Conservation (phyloP, 2,113 vertebrate species). For the Leptosomus discolor region DNA sequence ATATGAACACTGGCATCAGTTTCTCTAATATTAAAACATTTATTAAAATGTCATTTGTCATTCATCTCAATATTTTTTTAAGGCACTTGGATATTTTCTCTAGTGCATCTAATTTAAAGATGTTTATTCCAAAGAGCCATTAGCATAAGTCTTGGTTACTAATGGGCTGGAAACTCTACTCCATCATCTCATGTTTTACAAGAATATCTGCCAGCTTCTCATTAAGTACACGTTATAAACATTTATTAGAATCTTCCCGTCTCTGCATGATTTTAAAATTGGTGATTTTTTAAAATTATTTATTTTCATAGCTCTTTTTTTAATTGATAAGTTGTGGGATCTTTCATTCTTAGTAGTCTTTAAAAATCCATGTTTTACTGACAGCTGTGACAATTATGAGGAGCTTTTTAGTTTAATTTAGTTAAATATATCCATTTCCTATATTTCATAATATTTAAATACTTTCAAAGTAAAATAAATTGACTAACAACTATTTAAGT, state of each 20-base stretch:
- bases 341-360: neutral
- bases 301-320: neutral
- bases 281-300: neutral
- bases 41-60: constrained; percentile 22
- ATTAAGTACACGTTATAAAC: neutral
- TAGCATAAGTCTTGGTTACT: constrained; percentile 10
- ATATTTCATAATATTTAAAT: neutral
- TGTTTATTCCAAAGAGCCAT: neutral
- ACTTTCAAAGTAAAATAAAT: neutral
- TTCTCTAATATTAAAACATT: neutral
- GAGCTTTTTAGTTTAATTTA: neutral
- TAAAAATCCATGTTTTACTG: neutral
- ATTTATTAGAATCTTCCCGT: neutral
- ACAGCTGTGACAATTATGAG: neutral
- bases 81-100: neutral
- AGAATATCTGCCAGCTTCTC: neutral
- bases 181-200: neutral
- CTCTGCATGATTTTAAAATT: neutral
- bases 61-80: neutral
- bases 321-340: accelerated
- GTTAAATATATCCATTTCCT: neutral
- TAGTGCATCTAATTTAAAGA: constrained; percentile 17
- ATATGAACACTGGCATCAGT: neutral
- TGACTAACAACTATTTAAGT: neutral
- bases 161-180: neutral